Evolutionary conservation across 2,797 vertebrate species (phyloP).

Genomic region (Ceyx erithaca): DNA sequence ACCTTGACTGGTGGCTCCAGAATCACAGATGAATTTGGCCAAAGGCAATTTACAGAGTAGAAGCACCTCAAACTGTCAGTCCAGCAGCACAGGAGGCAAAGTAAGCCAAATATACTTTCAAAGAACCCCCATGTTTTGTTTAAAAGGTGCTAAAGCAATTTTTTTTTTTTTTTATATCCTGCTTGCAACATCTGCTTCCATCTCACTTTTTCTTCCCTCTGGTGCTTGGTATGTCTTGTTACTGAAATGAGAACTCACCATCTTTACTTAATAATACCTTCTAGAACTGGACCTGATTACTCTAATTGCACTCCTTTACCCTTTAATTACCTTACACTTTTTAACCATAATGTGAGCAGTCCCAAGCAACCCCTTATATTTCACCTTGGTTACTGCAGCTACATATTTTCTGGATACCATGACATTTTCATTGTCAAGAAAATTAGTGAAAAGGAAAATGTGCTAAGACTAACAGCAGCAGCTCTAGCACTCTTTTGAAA

Average conservation of each 20-base stretch:
- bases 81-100: not conserved
- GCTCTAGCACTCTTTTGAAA: not conserved
- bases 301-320: not conserved
- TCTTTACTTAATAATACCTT: not conserved
- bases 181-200: not conserved
- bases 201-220: not conserved
- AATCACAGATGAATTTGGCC: accelerated
- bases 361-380: not conserved
- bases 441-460: not conserved
- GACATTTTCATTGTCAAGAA: not conserved
- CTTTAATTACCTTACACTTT: not conserved
- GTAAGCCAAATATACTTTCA: not conserved
- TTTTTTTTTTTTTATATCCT: not conserved
- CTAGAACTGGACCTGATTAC: not conserved
- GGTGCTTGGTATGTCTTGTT: not conserved
- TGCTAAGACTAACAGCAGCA: not conserved
- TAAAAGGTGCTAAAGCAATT: not conserved
- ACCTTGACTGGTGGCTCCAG: not conserved
- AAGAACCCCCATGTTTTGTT: not conserved
- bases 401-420: not conserved
- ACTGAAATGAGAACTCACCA: not conserved
- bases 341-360: not conserved
- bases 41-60: not conserved
- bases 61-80: not conserved
- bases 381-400: not conserved